Base-by-base conservation (phyloP, 1,140 invertebrate genomes). In the Pachypeltis micranthus region DNA sequence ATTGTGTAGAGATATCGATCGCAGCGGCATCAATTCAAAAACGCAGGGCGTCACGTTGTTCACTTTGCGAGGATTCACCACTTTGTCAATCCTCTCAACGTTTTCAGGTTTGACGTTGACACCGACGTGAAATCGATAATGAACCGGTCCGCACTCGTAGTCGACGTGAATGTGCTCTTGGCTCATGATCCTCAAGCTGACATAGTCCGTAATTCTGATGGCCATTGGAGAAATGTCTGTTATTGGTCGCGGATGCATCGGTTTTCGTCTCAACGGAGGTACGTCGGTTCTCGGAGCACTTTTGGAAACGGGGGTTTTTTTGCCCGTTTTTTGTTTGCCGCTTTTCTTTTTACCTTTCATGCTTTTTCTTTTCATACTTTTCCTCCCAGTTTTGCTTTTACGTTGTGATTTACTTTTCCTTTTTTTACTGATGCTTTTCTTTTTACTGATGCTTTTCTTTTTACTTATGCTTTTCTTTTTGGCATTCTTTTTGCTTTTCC, bases 121-220 rank as follows among this genome's bases (percentile, higher is more conserved):
- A 23, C 57, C 57, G 10, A 59, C n/a, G 24, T 59, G 25, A 34
- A 59, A 23, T 19, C 57, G 28, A 25, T 29, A 59, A 34, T 59
- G 57, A 4, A 29, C 31, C 7, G 57, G 57, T 31, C n/a, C 26
- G 27, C 29, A 59, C 14, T 12, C 26, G 27, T 31, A 59, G 24
- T 59, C 57, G 1, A 59, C 12, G 24, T 59, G 57, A 29, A 59
- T 59, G 27, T 59, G 57, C n/a, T 28, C 14, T n/a, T 59, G 57
- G 29, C 24, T 31, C 57, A 59, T 29, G n/a, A 59, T 59, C 29
- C 57, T 59, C 1, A 59, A 14, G 28, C 57, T 59, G 57, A 59
- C 57, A n/a, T 59, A 31, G n/a, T 59, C 57, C 3, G 57, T 59
- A 14, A 59, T 59, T 59, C 25, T 28, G 14, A 59, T 31, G 1